These are phyloP conservation scores for Myrmecophaga tridactyla DNA, from an alignment of 2,113 vertebrate species.

Conservation along the genomic window DNA sequence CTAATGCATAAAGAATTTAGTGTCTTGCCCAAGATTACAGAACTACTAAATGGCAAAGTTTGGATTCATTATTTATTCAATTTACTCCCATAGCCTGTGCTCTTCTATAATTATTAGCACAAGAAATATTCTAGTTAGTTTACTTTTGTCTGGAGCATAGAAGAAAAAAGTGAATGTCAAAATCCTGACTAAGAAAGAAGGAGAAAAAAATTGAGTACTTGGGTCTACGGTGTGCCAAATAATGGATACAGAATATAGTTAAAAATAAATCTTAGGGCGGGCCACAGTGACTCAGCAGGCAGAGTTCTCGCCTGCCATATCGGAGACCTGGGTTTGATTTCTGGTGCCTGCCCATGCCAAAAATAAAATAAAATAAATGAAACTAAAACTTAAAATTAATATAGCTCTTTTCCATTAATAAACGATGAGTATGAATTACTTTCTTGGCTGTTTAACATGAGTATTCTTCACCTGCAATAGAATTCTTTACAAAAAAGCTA, in stretches of 20 bases:
- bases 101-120: not conserved
- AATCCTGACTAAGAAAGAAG: not conserved
- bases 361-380: too few relatives aligned
- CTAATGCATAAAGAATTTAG: not conserved
- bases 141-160: not conserved
- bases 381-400: not conserved
- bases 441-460: not conserved
- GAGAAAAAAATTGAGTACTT: not conserved
- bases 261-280: not conserved
- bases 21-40: not conserved
- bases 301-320: too few relatives aligned
- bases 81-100: not conserved
- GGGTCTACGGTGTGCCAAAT: not conserved
- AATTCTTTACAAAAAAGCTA: not conserved
- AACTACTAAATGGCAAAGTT: not conserved
- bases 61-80: not conserved
- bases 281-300: too few relatives aligned
- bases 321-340: too few relatives aligned
- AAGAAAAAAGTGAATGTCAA: not conserved
- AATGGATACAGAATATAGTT: not conserved
- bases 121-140: constrained; percentile 28
- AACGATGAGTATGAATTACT: not conserved
- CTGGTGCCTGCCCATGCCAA: too few relatives aligned
- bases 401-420: not conserved
- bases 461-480: not conserved